phyloP scores from a whole-genome alignment of 2,113 vertebrate species.

The Plecturocebus donacophilus region DNA sequence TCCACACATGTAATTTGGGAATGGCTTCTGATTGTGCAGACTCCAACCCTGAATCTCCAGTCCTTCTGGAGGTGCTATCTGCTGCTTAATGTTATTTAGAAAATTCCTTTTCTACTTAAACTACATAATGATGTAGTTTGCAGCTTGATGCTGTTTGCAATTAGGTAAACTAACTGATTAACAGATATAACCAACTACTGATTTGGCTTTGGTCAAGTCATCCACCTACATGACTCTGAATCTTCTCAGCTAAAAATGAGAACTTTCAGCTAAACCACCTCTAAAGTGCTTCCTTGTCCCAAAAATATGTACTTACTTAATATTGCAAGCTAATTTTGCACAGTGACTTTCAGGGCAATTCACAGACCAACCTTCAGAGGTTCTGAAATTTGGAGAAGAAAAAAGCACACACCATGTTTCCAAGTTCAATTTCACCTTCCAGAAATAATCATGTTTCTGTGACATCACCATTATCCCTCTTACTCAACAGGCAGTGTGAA shows the following conservation, averaged over 20 bases:
- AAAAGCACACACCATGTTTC: not conserved
- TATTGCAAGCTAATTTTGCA: constrained; percentile 20
- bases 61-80: not conserved
- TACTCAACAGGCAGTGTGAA: not conserved
- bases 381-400: constrained; percentile 13
- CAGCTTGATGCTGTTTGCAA: not conserved
- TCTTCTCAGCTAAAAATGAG: constrained; percentile 25
- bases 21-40: not conserved
- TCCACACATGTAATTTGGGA: not conserved
- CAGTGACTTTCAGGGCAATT: constrained; percentile 33
- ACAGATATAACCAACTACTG: not conserved
- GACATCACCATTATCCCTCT: not conserved
- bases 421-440: not conserved
- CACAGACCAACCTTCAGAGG: not conserved
- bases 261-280: not conserved
- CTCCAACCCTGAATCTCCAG: not conserved
- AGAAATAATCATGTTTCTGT: not conserved
- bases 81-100: not conserved
- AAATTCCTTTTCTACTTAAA: constrained; percentile 15
- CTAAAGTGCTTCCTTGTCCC: not conserved
- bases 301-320: constrained; percentile 37
- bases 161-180: not conserved
- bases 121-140: not conserved
- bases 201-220: not conserved
- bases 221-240: not conserved